A percentile compares a stretch with the other conserved stretches of the same genome.
Conservation (phyloP, 2,888 invertebrate genomes). For the Netelia inedita region DNA sequence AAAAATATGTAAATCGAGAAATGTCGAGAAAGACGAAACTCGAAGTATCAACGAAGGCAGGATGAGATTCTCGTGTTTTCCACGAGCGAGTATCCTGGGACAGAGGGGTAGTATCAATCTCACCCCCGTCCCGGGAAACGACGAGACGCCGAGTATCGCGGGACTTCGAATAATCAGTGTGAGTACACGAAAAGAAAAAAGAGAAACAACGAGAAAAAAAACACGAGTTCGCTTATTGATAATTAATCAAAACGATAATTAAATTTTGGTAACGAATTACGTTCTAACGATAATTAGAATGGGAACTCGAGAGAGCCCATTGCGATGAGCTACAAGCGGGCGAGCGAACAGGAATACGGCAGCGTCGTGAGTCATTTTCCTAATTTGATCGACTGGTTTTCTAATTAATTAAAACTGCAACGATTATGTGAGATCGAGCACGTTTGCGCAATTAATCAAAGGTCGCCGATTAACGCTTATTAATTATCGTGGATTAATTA, state of each 20-base stretch:
- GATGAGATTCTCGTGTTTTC: conserved; percentile 83
- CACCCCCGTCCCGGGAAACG: conserved; percentile 76
- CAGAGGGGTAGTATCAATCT: conserved; percentile 82
- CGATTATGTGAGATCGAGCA: too few relatives aligned
- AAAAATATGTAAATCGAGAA: conserved; percentile 18
- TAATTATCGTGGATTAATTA: background rate
- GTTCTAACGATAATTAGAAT: conserved; percentile 72
- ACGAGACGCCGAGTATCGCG: conserved; percentile 72
- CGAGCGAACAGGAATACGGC: conserved; percentile 75
- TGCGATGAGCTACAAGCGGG: conserved; percentile 79
- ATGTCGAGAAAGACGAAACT: conserved; percentile 45
- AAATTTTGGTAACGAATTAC: background rate
- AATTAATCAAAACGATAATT: background rate
- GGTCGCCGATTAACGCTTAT: background rate
- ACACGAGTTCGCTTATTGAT: too few relatives aligned
- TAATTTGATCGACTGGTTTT: background rate
- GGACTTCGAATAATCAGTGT: conserved; percentile 71
- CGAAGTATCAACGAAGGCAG: conserved; percentile 57
- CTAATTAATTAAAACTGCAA: too few relatives aligned
- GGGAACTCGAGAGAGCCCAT: conserved; percentile 76
- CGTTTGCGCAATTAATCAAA: background rate
- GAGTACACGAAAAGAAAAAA: conserved; percentile 19
- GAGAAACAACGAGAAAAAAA: background rate
- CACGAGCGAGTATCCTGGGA: conserved; percentile 79
- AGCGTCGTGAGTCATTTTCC: conserved; percentile 76